A percentile compares a stretch with the other conserved stretches of the same genome.
Conservation (phyloP, 2,797 vertebrate species). For the Nothura maculosa region DNA sequence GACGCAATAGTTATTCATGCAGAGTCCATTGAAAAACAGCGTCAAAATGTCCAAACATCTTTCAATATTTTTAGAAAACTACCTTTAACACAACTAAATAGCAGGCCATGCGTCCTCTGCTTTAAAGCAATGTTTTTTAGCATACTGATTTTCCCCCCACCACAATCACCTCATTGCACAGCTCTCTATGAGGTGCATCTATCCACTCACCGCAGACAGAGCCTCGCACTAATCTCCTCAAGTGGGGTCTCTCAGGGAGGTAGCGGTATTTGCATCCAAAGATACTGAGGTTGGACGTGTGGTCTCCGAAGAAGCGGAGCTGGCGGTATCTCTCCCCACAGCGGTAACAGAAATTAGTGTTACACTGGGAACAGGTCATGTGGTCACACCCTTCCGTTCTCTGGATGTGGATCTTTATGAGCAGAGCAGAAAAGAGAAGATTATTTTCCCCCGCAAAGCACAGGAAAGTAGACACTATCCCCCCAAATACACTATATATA, state of each 20-base stretch:
- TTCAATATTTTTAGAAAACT: not conserved
- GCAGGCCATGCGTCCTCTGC: not conserved
- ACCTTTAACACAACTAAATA: not conserved
- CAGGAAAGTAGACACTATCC: not conserved
- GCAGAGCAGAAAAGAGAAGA: not conserved
- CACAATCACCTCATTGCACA: not conserved
- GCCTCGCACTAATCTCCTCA: conserved; percentile 94
- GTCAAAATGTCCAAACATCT: not conserved
- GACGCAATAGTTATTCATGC: not conserved
- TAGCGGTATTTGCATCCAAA: conserved; percentile 99
- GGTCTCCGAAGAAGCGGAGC: conserved; percentile 97
- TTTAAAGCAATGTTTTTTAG: not conserved
- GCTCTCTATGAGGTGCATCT: not conserved
- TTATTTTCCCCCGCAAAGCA: not conserved
- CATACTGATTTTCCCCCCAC: too few species aligned
- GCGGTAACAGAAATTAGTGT: conserved; percentile 99
- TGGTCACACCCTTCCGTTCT: conserved; percentile 98
- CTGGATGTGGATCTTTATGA: conserved; percentile 94
- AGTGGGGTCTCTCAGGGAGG: conserved; percentile 96
- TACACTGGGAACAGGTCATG: conserved; percentile 97
- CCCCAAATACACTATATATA: not conserved
- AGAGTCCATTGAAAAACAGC: not conserved
- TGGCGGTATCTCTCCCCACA: conserved; percentile 97
- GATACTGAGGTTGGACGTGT: conserved; percentile 98
- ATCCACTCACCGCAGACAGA: conserved; percentile 94